These are phyloP conservation scores for Ligdia adustata DNA, from an alignment of 2,888 invertebrate genomes.

Conservation along the genomic window DNA sequence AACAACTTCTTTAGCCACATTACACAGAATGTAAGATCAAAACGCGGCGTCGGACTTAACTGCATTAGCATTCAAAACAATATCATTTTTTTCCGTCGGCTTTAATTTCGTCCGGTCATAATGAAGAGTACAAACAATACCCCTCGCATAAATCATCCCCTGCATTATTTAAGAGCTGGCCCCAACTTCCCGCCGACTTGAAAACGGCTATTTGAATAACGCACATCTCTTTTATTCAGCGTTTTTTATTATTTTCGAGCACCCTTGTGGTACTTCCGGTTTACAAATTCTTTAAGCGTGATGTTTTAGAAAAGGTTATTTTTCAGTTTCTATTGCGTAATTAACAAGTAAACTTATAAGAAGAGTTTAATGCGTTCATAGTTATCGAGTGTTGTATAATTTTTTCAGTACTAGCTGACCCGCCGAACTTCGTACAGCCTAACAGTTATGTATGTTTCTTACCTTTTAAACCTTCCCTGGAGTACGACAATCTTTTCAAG, in stretches of 20 bases:
- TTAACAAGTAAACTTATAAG: not conserved
- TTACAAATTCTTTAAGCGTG: constrained; percentile 28
- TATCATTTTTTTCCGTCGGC: constrained; percentile 15
- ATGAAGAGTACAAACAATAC: constrained; percentile 35
- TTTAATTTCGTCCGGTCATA: constrained; percentile 13
- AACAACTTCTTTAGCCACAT: no score
- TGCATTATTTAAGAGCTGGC: constrained; percentile 35
- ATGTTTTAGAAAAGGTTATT: constrained; percentile 23
- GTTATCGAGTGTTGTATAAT: no score
- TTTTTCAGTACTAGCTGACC: no score
- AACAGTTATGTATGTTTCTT: no score
- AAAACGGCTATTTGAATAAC: constrained; percentile 33
- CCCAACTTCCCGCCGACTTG: constrained; percentile 33
- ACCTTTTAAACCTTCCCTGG: no score
- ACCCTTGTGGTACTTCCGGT: constrained; percentile 31
- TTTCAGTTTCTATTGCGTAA: constrained; percentile 1
- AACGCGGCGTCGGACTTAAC: no score
- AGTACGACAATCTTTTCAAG: no score
- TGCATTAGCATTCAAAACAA: constrained; percentile 16
- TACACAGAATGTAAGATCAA: no score
- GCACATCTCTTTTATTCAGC: constrained; percentile 34
- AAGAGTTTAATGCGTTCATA: no score
- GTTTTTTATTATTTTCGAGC: constrained; percentile 35
- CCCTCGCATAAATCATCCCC: constrained; percentile 36
- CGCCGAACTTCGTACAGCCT: no score